A percentile compares a stretch with the other conserved stretches of the same genome.
Evolutionary conservation across 1,140 invertebrate genomes (phyloP).

Genomic region (Ladona fulva): DNA sequence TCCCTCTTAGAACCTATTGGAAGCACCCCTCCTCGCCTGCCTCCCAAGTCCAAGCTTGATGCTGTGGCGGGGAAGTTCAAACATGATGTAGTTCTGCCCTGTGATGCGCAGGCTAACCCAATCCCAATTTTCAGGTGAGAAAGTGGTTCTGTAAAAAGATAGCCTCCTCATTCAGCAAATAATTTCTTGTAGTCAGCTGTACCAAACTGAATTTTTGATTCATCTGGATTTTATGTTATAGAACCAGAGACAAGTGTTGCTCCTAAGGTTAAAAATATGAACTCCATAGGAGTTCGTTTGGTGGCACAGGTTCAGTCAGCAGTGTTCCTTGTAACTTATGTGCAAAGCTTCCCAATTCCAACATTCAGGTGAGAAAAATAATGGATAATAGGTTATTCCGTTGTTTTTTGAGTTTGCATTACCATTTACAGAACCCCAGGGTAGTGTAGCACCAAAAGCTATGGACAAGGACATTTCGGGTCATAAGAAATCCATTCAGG

Average conservation of each 20-base stretch:
- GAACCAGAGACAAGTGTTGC: constrained; percentile 28
- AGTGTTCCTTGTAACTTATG: constrained; percentile 3
- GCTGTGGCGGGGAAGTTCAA: constrained; percentile 20
- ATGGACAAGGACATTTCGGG: constrained; percentile 39
- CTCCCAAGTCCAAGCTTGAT: constrained; percentile 26
- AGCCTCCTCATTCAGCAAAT: background rate
- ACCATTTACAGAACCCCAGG: constrained; percentile 39
- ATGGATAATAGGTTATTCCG: background rate
- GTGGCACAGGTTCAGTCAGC: background rate
- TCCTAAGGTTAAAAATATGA: constrained; percentile 27
- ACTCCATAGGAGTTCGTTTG: constrained; percentile 5
- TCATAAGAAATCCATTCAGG: constrained; percentile 35
- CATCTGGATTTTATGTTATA: constrained; percentile 17
- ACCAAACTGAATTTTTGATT: background rate
- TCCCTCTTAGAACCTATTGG: constrained; percentile 27
- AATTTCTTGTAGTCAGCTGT: background rate
- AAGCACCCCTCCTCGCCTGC: constrained; percentile 27
- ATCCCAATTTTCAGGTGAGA: constrained; percentile 27
- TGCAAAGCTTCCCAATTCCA: constrained; percentile 17
- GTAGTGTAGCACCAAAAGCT: constrained; percentile 40
- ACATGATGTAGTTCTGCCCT: constrained; percentile 22
- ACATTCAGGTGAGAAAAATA: constrained; percentile 15
- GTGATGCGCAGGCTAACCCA: constrained; percentile 25
- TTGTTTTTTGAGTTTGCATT: constrained; percentile 16
- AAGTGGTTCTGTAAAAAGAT: background rate